Conservation (phyloP, 2,888 invertebrate genomes). For the Tipula vernalis region DNA sequence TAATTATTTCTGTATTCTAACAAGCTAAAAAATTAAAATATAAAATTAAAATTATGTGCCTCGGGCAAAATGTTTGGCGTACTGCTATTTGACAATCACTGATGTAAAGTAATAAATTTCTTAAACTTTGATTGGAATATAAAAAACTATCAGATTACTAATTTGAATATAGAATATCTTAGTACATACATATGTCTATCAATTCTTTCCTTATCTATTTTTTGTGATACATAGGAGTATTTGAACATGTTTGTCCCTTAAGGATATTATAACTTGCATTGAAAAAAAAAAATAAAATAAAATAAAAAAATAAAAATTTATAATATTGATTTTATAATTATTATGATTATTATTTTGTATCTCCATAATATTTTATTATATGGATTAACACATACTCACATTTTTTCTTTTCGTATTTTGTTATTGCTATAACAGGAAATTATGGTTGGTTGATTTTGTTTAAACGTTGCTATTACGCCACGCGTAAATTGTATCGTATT, state of each 20-base stretch:
- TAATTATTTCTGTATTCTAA: too few species aligned
- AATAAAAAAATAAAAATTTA: not conserved
- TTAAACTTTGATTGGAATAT: not conserved
- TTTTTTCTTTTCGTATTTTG: not conserved
- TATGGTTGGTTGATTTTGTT: not conserved
- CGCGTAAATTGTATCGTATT: not conserved
- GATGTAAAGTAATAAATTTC: not conserved
- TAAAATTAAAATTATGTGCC: too few species aligned
- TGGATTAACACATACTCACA: not conserved
- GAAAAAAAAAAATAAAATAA: not conserved
- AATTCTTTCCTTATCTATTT: not conserved
- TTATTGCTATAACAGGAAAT: not conserved
- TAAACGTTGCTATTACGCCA: not conserved
- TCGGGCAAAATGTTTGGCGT: too few species aligned
- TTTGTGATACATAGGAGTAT: not conserved
- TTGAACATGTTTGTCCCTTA: not conserved
- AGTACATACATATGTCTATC: not conserved
- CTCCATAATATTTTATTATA: not conserved
- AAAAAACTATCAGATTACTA: not conserved
- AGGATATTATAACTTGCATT: not conserved
- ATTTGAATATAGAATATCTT: not conserved
- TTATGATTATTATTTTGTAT: not conserved
- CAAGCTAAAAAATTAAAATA: too few species aligned
- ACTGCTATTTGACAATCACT: not conserved
- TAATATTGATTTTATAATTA: not conserved